These are phyloP conservation scores for Thaleichthys pacificus DNA, from an alignment of 2,797 vertebrate species.

Conservation along the genomic window DNA sequence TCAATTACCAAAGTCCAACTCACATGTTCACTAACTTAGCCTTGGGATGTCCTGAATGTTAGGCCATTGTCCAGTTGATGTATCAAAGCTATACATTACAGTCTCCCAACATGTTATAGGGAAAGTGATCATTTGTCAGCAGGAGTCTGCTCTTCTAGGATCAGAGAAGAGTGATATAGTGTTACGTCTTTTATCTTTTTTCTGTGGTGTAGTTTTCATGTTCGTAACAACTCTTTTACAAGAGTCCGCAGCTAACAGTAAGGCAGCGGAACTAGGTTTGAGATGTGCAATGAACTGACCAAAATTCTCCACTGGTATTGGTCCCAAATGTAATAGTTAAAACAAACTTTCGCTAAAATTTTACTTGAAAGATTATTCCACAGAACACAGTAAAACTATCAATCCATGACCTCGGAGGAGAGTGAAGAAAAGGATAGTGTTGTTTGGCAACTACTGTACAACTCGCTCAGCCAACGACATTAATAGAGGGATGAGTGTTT, in stretches of 20 bases:
- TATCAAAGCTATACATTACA: conserved; percentile 26
- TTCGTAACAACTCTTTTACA: not conserved
- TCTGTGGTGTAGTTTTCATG: not conserved
- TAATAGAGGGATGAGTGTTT: not conserved
- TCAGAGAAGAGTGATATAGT: not conserved
- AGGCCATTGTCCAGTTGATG: not conserved
- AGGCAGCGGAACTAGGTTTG: not conserved
- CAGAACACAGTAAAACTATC: no score
- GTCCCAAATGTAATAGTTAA: no score
- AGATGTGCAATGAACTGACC: no score
- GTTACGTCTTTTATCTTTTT: not conserved
- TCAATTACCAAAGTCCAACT: not conserved
- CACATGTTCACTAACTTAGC: not conserved
- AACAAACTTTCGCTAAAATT: no score
- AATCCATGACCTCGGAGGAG: no score
- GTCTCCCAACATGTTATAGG: conserved; percentile 1
- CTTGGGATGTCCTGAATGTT: not conserved
- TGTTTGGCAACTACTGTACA: not conserved
- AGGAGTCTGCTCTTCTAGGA: not conserved
- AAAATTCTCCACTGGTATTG: no score
- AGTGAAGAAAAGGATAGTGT: not conserved
- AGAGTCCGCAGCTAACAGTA: not conserved
- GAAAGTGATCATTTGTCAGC: not conserved
- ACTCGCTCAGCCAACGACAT: not conserved
- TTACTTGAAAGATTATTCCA: no score